These are phyloP conservation scores for Trypoxylus dichotomus DNA, from an alignment of 1,140 invertebrate genomes.

Conservation along the genomic window DNA sequence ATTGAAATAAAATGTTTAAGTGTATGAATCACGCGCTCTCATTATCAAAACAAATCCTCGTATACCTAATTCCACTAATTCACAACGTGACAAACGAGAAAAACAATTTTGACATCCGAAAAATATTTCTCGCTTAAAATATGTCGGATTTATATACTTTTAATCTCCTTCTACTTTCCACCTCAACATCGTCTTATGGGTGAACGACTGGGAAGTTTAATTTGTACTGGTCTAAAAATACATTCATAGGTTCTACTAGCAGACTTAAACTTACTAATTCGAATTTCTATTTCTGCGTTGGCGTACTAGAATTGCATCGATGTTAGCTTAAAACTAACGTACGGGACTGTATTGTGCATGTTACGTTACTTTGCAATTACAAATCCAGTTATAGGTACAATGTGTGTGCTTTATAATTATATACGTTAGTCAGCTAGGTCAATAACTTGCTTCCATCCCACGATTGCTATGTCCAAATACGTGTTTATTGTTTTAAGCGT, in stretches of 20 bases:
- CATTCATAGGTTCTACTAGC: not conserved
- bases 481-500: no score
- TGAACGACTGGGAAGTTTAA: slow-evolving; percentile 2
- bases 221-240: not conserved
- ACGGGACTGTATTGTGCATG: not conserved
- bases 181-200: not conserved
- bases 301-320: not conserved
- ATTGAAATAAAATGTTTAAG: no score
- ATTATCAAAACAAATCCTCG: no score
- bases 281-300: not conserved
- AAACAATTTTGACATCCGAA: not conserved
- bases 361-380: no score
- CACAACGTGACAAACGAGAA: no score
- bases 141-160: not conserved
- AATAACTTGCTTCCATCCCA: no score
- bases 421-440: no score
- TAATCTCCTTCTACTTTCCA: not conserved
- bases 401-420: no score
- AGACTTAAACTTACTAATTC: not conserved
- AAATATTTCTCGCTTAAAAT: not conserved
- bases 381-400: no score
- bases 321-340: not conserved
- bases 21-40: no score
- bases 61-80: no score
- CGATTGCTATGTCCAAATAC: no score